Evolutionary conservation across 2,888 invertebrate genomes (phyloP), one percentile per base, ranked within the genome.

Genomic region (Gerris lacustris): DNA sequence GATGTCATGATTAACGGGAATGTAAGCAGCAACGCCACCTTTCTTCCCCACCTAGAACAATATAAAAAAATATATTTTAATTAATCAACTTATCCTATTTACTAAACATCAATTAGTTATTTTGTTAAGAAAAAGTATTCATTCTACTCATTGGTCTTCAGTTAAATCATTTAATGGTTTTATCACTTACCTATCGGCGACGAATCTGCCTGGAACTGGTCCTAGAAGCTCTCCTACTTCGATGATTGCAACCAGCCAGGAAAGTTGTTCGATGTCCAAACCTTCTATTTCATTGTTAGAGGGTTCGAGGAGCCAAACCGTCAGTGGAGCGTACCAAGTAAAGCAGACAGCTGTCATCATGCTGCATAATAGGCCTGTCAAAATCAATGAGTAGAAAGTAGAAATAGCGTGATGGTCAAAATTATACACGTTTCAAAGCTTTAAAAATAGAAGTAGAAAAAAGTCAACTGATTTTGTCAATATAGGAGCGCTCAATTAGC

Each of bases 191-290:
- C 31, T 64, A 18, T 64, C 31, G 9, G 31, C 17, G 18, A 64
- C 9, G 9, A 64, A 64, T 64, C 64, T 18, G 9, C 18, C 11
- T n/a, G 64, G 64, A n/a, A 64, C 9, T 17, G 64, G 64, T 4
- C 18, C 31, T 9, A 64, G 17, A 9, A 64, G 18, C 5, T 64
- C 64, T 18, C 64, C 64, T 64, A 64, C 31, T 64, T 76, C 76
- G 7, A 76, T 75, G 63, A 76, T 69, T 6, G 76, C 72, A 6
- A 77, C 74, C 55, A 76, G 73, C 77, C 76, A 76, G 43, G 76
- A 75, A 31, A 73, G 72, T 66, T 75, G 69, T 17, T 72, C 74
- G 4, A 72, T 47, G 0, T 74, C 74, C 66, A 77, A 44, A 11
- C 55, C 31, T 0, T 70, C 73, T 0, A 75, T 67, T 66, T 73